Base-by-base conservation (phyloP, 2,797 vertebrate species). In the Rhinogobio ventralis region DNA sequence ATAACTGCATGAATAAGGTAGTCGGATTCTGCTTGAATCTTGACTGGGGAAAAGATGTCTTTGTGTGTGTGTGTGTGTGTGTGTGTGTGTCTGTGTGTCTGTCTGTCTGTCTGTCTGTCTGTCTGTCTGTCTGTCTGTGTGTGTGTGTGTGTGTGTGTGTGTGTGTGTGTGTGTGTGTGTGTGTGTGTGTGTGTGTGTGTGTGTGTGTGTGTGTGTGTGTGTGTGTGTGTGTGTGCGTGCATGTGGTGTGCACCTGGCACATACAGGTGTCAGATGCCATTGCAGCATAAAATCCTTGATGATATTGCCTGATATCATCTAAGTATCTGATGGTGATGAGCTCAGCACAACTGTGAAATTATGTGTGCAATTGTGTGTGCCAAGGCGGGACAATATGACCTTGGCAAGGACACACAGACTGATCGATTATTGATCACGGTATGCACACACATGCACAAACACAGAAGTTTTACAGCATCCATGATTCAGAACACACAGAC, bases 331-430 rank as follows among this genome's bases (percentile, higher is more conserved):
- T 57, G 82, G 49, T 51, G 67, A 64, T 64, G 55, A 85, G 83
- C 68, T 84, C 75, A 79, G 75, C 83, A 78, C 53, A 62, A 68
- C 19, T 28, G 64, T 84, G 49, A 78, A 78, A 57, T 67, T 72
- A 25, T 30, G 25, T 30, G 60, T 30, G 60, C 66, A 28, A 30
- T 64, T 64, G 60, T 64, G 60, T 25, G 42, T 10, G 1, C 45
- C 64, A 33, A 77, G 51, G 64, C n/a, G 45, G 55, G 76, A 85
- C 55, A 19, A 45, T 79, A 45, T 51, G 55, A 79, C 76, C 83
- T 72, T 36, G 51, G 1, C 14, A 55, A 73, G 76, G 68, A 72
- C 76, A 64, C 55, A 46, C 67, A 72, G 55, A 39, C 57, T 53
- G 67, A 85, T 79, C 33, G 68, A 62, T 85, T 79, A 78, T 85